Percentiles rank a stretch among this genome's conserved stretches.
These are phyloP conservation scores for Steinernema carpocapsae DNA, from an alignment of 2,888 invertebrate genomes.

Conservation along the genomic window DNA sequence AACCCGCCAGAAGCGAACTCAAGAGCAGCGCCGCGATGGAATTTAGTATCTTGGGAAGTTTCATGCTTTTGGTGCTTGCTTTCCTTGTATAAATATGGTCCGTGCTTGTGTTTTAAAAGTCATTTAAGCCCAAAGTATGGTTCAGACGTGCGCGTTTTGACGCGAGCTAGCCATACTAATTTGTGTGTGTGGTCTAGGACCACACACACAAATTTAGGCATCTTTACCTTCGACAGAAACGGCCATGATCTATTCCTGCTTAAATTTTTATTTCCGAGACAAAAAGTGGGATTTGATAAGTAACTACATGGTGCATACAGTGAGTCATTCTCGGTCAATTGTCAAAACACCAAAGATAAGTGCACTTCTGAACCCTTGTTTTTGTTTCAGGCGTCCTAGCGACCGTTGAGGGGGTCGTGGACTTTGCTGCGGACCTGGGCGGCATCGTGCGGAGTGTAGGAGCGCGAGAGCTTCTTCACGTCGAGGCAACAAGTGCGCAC, in stretches of 20 bases:
- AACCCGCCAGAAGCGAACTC: too few species aligned
- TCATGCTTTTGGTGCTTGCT: not conserved
- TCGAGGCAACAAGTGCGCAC: constrained; percentile 66
- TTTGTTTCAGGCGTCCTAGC: not conserved
- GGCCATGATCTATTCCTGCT: too few species aligned
- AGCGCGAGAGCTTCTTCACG: constrained; percentile 64
- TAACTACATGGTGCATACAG: constrained; percentile 13
- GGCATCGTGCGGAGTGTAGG: constrained; percentile 61
- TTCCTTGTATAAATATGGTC: too few species aligned
- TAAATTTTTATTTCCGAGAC: not conserved
- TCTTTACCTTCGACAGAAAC: too few species aligned
- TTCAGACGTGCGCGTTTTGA: too few species aligned
- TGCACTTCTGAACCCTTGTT: not conserved
- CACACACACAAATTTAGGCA: too few species aligned
- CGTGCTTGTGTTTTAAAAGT: too few species aligned
- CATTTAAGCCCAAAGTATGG: too few species aligned
- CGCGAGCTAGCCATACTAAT: too few species aligned
- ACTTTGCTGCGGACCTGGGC: constrained; percentile 54
- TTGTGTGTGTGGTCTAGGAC: too few species aligned
- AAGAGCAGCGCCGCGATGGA: too few species aligned
- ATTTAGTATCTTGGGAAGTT: not conserved
- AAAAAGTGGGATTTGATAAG: not conserved
- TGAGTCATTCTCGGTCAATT: not conserved
- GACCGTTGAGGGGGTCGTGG: constrained; percentile 32
- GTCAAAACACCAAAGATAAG: not conserved